phyloP scores from a whole-genome alignment of 1,140 invertebrate species.

The roundworm (Caenorhabditis elegans) region WBcel235 BX284604.4:9238001-9238500 shows the following conservation, averaged over 20 bases:
- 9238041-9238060: neutral
- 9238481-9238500: too few species aligned
- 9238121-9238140: conserved; percentile 40
- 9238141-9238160: conserved; percentile 27
- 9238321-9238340: conserved; percentile 38
- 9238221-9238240: too few species aligned
- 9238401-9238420: conserved; percentile 23
- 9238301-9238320: conserved; percentile 38
- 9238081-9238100: conserved; percentile 31
- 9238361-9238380: conserved; percentile 34
- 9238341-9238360: conserved; percentile 31
- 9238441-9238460: too few species aligned
- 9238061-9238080: conserved; percentile 39
- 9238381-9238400: conserved; percentile 37
- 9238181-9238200: conserved; percentile 32
- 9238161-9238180: conserved; percentile 9
- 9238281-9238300: conserved; percentile 36
- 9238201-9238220: too few species aligned
- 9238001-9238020: too few species aligned
- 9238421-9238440: conserved; percentile 29
- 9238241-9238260: conserved; percentile 30
- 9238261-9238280: conserved; percentile 24
- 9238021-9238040: too few species aligned
- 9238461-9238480: too few species aligned
- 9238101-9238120: conserved; percentile 37